phyloP scores from a whole-genome alignment of 2,113 vertebrate species.

The Heterotilapia buettikoferi region DNA sequence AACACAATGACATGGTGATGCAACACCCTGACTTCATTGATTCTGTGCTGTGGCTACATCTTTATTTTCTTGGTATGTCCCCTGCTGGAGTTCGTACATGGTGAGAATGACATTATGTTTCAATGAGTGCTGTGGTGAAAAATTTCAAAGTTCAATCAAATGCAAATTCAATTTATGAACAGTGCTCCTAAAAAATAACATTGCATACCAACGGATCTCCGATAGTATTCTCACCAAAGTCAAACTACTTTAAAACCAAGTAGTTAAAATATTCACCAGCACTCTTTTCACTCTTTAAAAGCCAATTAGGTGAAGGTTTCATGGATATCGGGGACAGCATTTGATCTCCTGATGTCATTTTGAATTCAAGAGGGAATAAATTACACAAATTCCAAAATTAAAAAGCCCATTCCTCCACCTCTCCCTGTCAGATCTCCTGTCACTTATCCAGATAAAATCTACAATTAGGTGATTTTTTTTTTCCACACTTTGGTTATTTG shows the following conservation, averaged over 20 bases:
- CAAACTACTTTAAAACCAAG: slow-evolving; percentile 36
- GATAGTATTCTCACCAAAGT: slow-evolving; percentile 15
- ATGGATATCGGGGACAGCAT: slow-evolving; percentile 43
- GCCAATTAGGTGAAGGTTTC: slow-evolving; percentile 50
- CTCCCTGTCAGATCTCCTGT: background rate
- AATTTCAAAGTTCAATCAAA: slow-evolving; percentile 19
- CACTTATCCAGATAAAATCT: slow-evolving; percentile 15
- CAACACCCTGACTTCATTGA: background rate
- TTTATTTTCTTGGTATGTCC: background rate
- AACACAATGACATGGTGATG: background rate
- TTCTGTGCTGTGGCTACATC: background rate
- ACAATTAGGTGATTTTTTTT: background rate
- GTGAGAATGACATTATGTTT: background rate
- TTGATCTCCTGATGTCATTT: slow-evolving; percentile 53
- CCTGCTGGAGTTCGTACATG: background rate
- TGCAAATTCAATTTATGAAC: slow-evolving; percentile 29
- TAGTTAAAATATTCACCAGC: slow-evolving; percentile 40
- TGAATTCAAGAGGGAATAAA: slow-evolving; percentile 49
- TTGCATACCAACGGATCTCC: slow-evolving; percentile 23
- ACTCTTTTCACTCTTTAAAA: slow-evolving; percentile 37
- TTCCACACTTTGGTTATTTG: background rate
- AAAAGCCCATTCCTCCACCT: slow-evolving; percentile 11
- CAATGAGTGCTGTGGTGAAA: background rate
- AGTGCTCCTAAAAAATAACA: slow-evolving; percentile 1
- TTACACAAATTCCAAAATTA: slow-evolving; percentile 46